These are phyloP conservation scores for Coleophora deauratella DNA, from an alignment of 2,888 invertebrate species.

Conservation along the genomic window DNA sequence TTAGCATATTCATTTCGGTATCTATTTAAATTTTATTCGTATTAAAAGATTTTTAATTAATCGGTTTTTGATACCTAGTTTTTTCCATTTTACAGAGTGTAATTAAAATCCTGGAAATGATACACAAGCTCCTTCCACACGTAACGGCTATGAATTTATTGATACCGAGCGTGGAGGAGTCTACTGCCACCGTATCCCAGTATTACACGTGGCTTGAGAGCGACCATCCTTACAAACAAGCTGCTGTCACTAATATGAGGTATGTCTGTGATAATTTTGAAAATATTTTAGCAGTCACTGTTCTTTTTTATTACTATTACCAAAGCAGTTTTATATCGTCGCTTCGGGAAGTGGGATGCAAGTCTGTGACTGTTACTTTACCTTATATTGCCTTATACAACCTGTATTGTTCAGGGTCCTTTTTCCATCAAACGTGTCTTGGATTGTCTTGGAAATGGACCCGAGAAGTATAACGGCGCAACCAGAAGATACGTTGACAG, in stretches of 20 bases:
- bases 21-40: too few species aligned
- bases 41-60: too few species aligned
- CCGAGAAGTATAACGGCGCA: slow-evolving; percentile 93
- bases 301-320: too few species aligned
- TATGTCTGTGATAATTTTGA: slow-evolving; percentile 36
- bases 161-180: slow-evolving; percentile 39
- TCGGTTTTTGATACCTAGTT: neutral
- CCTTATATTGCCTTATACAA: too few species aligned
- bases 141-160: slow-evolving; percentile 89
- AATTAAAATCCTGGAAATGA: slow-evolving; percentile 88
- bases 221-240: slow-evolving; percentile 96
- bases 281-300: too few species aligned
- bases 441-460: slow-evolving; percentile 96
- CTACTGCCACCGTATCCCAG: slow-evolving; percentile 80
- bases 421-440: slow-evolving; percentile 91
- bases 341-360: too few species aligned
- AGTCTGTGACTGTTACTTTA: too few species aligned
- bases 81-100: slow-evolving; percentile 76
- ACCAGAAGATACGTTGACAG: slow-evolving; percentile 89
- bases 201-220: slow-evolving; percentile 96
- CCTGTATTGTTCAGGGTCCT: slow-evolving; percentile 76
- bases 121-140: slow-evolving; percentile 91
- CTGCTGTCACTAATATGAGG: slow-evolving; percentile 88
- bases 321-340: too few species aligned
- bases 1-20: too few species aligned